Evolutionary conservation across 2,797 vertebrate genomes (phyloP), one percentile per base, ranked within the genome.

Genomic region (Bovichtus variegatus): DNA sequence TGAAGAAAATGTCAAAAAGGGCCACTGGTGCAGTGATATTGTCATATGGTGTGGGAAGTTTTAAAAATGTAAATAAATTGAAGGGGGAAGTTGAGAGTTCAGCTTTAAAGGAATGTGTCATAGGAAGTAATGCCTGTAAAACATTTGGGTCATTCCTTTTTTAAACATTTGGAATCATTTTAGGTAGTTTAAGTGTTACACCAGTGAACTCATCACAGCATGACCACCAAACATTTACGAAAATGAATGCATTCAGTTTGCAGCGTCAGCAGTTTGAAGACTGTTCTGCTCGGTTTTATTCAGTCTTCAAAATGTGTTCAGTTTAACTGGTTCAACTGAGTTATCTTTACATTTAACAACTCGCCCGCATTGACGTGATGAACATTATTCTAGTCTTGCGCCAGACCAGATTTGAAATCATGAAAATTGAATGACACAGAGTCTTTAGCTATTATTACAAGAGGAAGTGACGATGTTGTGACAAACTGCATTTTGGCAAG

Each of bases 401-500:
- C 61, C 67, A 67, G 50, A 49, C 68, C 12, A 38, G 12, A 57
- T 63, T 57, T 71, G n/a, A 82, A 76, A 73, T 81, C 78, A 57
- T 76, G 21, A 67, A 76, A 83, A 85, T 76, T 50, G 21, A 82
- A 83, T 77, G 77, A 81, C 59, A 78, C 40, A 16, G 23, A 71
- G 44, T 71, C 60, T 86, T 71, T 62, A 55, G 66, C 85, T 80
- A 58, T 89, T 71, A 57, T 82, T 76, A 66, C 53, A 76, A 55
- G 57, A 19, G 29, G 46, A 80, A 74, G 66, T 47, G 67, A 76
- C 15, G 25, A 67, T n/a, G 59, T 67, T 46, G 54, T 82, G 71
- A 81, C 65, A 65, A 85, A 84, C 36, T 25, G 38, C 51, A 66
- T 80, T 73, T 63, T 65, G 34, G 57, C 46, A 34, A 54, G 3